phyloP scores from a whole-genome alignment of 37 sponge, comb jelly and placozoan genomes.

The Petrosia ficiformis region DNA sequence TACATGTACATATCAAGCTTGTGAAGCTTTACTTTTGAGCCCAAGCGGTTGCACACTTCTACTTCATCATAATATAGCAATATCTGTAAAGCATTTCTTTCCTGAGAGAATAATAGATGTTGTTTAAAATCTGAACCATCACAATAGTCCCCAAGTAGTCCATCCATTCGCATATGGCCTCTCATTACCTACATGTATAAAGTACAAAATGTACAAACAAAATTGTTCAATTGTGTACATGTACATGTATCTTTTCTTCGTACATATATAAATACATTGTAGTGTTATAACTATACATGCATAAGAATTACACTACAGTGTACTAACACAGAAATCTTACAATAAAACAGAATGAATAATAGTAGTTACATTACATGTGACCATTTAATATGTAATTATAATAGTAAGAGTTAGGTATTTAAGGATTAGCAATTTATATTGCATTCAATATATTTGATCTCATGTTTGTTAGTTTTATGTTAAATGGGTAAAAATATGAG shows the following conservation, averaged over 20 bases:
- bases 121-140: constrained; percentile 37
- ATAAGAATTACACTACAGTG: too few relatives aligned
- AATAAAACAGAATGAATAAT: too few relatives aligned
- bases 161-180: not conserved
- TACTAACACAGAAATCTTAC: too few relatives aligned
- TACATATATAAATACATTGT: not conserved
- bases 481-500: too few relatives aligned
- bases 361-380: too few relatives aligned
- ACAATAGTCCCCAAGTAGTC: constrained; percentile 34
- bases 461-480: too few relatives aligned
- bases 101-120: constrained; percentile 27
- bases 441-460: too few relatives aligned
- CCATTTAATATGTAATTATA: too few relatives aligned
- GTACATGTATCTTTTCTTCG: not conserved
- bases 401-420: too few relatives aligned
- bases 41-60: constrained; percentile 66
- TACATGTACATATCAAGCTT: constrained; percentile 50
- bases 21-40: constrained; percentile 47
- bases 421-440: too few relatives aligned
- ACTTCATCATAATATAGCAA: constrained; percentile 59
- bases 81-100: constrained; percentile 39
- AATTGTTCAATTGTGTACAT: not conserved
- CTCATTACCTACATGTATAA: not conserved
- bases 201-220: not conserved
- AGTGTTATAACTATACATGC: not conserved